These are phyloP conservation scores for Benitochromis conjunctus DNA, from an alignment of 2,113 vertebrate genomes.

Conservation along the genomic window DNA sequence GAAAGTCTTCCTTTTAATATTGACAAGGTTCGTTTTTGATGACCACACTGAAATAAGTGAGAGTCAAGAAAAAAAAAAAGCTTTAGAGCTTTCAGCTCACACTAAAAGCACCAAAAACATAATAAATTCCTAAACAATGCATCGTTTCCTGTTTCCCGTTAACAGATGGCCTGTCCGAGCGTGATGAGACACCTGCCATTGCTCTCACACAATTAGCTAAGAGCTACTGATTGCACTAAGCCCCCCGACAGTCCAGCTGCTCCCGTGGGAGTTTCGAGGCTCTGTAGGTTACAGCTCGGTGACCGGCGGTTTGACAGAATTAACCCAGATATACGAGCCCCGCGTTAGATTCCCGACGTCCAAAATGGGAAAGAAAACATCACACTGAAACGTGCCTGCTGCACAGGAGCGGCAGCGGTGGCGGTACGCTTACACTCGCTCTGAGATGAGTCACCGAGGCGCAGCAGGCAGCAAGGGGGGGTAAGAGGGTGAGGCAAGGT, in stretches of 20 bases:
- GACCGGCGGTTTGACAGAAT: not conserved
- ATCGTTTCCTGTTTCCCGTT: not conserved
- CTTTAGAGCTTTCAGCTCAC: not conserved
- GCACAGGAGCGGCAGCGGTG: not conserved
- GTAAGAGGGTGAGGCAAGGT: conserved; percentile 1
- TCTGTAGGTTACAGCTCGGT: not conserved
- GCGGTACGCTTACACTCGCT: conserved; percentile 8
- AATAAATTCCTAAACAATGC: not conserved
- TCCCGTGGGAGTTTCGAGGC: not conserved
- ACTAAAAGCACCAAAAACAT: not conserved
- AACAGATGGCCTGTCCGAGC: not conserved
- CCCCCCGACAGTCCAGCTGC: not conserved
- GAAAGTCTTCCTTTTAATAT: not conserved
- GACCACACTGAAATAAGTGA: rapidly evolving
- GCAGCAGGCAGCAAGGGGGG: conserved; percentile 25
- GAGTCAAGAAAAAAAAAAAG: not conserved
- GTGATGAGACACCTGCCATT: not conserved
- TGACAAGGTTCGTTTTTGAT: not conserved
- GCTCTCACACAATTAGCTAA: not conserved
- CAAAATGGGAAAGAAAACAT: not conserved
- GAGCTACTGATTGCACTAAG: not conserved
- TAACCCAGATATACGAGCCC: not conserved
- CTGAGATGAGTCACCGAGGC: conserved; percentile 61
- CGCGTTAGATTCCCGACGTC: not conserved
- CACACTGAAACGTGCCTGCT: not conserved